phyloP scores from a whole-genome alignment of 2,888 invertebrate genomes.

The Drosophila incognita region DNA sequence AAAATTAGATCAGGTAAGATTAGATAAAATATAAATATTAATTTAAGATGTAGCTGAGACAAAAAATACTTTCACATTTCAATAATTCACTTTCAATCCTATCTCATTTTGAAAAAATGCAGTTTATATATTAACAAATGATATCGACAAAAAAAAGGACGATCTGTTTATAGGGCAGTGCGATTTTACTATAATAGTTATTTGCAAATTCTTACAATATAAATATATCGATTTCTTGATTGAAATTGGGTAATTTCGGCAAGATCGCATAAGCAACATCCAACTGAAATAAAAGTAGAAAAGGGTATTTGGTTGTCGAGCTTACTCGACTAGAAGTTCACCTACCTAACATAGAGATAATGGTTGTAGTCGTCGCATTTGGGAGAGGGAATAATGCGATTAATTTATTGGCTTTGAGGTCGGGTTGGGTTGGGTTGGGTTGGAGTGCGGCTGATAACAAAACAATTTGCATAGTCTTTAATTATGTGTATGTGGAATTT shows the following conservation, averaged over 20 bases:
- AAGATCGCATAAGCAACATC: not conserved
- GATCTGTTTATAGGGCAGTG: no score
- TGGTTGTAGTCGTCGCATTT: not conserved
- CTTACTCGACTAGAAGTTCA: not conserved
- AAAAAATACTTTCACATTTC: not conserved
- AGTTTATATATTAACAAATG: not conserved
- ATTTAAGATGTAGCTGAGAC: not conserved
- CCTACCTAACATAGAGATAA: not conserved
- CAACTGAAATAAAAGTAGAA: not conserved
- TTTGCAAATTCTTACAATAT: not conserved
- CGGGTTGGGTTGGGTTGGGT: not conserved
- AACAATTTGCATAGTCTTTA: conserved; percentile 33
- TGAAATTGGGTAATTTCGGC: no score
- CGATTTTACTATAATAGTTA: not conserved
- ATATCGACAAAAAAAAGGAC: not conserved
- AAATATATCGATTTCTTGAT: no score
- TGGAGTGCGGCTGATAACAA: conserved; percentile 27
- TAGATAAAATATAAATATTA: not conserved
- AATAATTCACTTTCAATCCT: not conserved
- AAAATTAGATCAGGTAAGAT: not conserved
- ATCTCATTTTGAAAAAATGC: not conserved
- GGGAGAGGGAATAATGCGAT: not conserved
- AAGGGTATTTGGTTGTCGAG: not conserved
- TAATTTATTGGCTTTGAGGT: conserved; percentile 1
- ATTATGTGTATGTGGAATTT: conserved; percentile 9